Conservation (phyloP, 1,140 invertebrate genomes). For the Eulimnadia texana region DNA sequence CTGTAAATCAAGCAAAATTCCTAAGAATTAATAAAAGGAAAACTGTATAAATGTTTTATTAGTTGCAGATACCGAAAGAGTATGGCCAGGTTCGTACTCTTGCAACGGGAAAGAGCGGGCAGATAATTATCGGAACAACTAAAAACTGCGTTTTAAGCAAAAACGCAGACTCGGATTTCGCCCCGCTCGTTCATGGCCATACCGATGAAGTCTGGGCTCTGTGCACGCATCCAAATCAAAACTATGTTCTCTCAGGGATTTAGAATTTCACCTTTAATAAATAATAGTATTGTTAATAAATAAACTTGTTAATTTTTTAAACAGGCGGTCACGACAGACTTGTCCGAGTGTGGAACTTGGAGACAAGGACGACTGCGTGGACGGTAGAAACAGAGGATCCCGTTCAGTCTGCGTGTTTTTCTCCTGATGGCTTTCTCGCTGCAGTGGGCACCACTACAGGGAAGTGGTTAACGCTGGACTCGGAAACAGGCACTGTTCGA, state of each 20-base stretch:
- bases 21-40: no score
- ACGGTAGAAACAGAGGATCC: slow-evolving; percentile 76
- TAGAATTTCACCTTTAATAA: slow-evolving; percentile 43
- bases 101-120: slow-evolving; percentile 63
- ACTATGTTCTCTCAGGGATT: slow-evolving; percentile 71
- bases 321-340: slow-evolving; percentile 55
- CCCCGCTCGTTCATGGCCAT: slow-evolving; percentile 52
- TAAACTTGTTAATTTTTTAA: no score
- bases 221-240: slow-evolving; percentile 60
- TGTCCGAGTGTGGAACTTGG: slow-evolving; percentile 78
- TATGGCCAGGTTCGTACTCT: slow-evolving; percentile 72
- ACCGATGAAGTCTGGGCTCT: slow-evolving; percentile 81
- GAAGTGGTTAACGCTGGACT: slow-evolving; percentile 73
- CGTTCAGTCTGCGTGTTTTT: slow-evolving; percentile 68
- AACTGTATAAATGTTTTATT: not conserved
- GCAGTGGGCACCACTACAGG: slow-evolving; percentile 64
- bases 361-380: slow-evolving; percentile 76
- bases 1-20: not conserved
- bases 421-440: slow-evolving; percentile 58
- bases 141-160: slow-evolving; percentile 76
- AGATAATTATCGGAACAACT: slow-evolving; percentile 75
- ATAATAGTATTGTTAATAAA: not conserved
- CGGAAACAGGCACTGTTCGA: slow-evolving; percentile 62
- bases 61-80: slow-evolving; percentile 61
- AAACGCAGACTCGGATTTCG: slow-evolving; percentile 63